Evolutionary conservation across 2,113 vertebrate genomes (phyloP), one percentile per base, ranked within the genome.

Genomic region (Anas platyrhynchos): DNA sequence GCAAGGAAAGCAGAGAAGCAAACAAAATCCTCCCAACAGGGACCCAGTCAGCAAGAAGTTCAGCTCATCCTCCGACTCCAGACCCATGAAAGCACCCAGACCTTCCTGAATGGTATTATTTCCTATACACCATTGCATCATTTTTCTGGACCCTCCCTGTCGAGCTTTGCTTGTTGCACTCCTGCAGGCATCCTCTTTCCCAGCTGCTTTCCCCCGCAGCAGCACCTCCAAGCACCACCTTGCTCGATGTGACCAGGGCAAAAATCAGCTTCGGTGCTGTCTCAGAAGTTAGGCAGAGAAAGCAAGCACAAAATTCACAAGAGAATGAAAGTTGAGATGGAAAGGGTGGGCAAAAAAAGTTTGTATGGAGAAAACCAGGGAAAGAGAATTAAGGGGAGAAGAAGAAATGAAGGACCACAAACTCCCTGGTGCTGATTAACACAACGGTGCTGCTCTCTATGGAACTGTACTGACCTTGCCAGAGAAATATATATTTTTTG

Each of bases 401-500:
- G 54, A 90, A 58, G 68, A 88, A 76, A 86, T 4, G 10, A 9
- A 76, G 43, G 17, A 5, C 20, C 50, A 69, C 59, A 31, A 88
- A 93, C 29, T 52, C 71, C 44, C 56, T 61, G 36, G 20, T 25
- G 17, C 16, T 16, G 46, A 26, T 34, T 41, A 71, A 41, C 5
- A 61, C 13, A 86, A 41, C 32, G 65, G 11, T n/a, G 31, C 71
- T 55, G 25, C 21, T 82, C 20, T 78, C 56, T 41, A 16, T 46
- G 43, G 26, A 81, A 48, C 38, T 86, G 18, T 32, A 54, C 29
- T 68, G 56, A 84, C 69, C 36, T 44, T 89, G 65, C 52, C 66
- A 82, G 31, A 59, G 44, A 94, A 93, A 91, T 77, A 93, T 77
- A 93, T 87, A 9, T 32, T 58, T 41, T 65, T 17, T 62, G 74